Percentiles rank a stretch among this genome's conserved stretches.
Conservation (phyloP, 2,113 vertebrate species). For the Ammodytes dubius region DNA sequence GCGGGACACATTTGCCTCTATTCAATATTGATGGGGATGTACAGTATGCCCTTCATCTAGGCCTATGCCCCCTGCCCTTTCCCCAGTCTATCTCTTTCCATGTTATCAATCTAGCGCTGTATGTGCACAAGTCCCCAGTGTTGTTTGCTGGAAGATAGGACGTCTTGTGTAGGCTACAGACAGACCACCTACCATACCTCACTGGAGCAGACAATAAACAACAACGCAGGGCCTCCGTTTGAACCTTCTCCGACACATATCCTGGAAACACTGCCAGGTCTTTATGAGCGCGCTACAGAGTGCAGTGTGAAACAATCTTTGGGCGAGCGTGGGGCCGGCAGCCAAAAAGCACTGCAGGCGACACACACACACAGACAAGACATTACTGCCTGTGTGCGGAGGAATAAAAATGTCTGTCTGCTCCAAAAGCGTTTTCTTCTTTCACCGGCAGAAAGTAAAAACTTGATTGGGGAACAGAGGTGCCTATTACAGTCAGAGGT, state of each 20-base stretch:
- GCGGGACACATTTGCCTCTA: too few species aligned
- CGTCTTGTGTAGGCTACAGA: slow-evolving; percentile 3
- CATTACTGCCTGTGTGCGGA: slow-evolving; percentile 38
- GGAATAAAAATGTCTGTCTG: slow-evolving; percentile 63
- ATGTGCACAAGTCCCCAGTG: slow-evolving; percentile 40
- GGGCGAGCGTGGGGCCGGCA: slow-evolving; percentile 52
- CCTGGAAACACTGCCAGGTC: slow-evolving; percentile 25
- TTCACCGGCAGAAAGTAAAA: slow-evolving; percentile 73
- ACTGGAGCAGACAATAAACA: slow-evolving; percentile 53
- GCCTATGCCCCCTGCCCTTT: too few species aligned
- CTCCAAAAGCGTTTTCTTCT: slow-evolving; percentile 71
- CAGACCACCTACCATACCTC: slow-evolving; percentile 66
- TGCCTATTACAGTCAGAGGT: slow-evolving; percentile 78
- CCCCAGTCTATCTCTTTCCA: not conserved
- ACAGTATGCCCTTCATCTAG: too few species aligned
- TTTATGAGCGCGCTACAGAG: slow-evolving; percentile 54
- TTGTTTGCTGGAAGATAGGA: slow-evolving; percentile 38
- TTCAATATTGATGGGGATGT: too few species aligned
- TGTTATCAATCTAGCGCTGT: slow-evolving; percentile 15
- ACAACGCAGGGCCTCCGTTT: slow-evolving; percentile 12
- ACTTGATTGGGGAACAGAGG: slow-evolving; percentile 76
- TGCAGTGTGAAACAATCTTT: slow-evolving; percentile 64
- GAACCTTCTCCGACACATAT: slow-evolving; percentile 46
- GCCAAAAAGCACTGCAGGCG: slow-evolving; percentile 49
- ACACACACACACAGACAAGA: slow-evolving; percentile 52